A percentile compares a stretch with the other conserved stretches of the same genome.
These are phyloP conservation scores for Onychomys arenicola DNA, from an alignment of 2,797 vertebrate genomes.

Conservation along the genomic window DNA sequence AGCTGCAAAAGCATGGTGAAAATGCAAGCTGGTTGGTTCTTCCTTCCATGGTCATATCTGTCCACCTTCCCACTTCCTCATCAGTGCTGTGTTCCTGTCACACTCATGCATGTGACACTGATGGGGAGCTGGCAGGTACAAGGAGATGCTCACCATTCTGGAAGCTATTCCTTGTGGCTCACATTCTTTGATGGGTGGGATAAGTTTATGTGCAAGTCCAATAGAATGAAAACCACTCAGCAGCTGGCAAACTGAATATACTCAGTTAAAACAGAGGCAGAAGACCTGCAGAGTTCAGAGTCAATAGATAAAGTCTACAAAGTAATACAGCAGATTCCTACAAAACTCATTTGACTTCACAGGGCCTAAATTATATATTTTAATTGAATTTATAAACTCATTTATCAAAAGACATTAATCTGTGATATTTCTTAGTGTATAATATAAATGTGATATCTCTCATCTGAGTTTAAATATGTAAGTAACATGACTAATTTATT, in stretches of 20 bases:
- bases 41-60: neutral
- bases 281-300: neutral
- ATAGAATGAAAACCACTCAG: neutral
- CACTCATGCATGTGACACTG: neutral
- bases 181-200: neutral
- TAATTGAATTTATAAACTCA: neutral
- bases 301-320: neutral
- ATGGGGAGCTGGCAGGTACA: neutral
- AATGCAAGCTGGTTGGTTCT: neutral
- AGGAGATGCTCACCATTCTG: neutral
- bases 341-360: constrained; percentile 5
- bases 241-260: neutral
- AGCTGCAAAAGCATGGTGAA: neutral
- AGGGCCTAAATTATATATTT: neutral
- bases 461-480: neutral
- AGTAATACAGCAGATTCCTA: neutral
- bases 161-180: neutral
- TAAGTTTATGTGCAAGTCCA: neutral
- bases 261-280: neutral
- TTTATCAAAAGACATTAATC: constrained; percentile 35
- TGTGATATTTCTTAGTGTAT: neutral
- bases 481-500: constrained; percentile 85
- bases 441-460: neutral
- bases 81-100: neutral
- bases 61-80: neutral